Evolutionary conservation across 2,888 invertebrate species (phyloP), one percentile per base, ranked within the genome.

Genomic region (Thereva nobilitata): DNA sequence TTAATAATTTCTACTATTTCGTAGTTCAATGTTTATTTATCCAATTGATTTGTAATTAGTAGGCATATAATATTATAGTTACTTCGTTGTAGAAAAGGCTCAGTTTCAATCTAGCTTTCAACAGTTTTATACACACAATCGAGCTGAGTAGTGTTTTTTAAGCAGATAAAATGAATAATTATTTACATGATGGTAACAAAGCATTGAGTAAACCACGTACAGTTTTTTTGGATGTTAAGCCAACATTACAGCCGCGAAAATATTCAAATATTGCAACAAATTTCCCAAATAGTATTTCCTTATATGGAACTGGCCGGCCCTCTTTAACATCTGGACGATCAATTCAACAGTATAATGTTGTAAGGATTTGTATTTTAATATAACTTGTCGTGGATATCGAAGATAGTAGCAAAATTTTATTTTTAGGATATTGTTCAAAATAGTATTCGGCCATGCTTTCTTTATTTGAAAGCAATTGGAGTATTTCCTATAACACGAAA

Each of bases 401-500:
- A 34, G 5, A 35, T 52, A 10, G 7, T n/a, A 35, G 5, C 8
- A 8, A 34, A 56, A 44, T 34, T 52, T 3, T n/a, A 8, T 47
- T 59, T 59, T 3, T 50, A 81, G 80, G 82, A 80, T 61, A 74
- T 82, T 9, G 78, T 84, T 71, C 83, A 81, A 72, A 78, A 80
- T 34, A 77, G 77, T 7, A 75, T 85, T 68, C 82, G 80, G 35
- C 84, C 85, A 0, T 78, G 84, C 7, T 78, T 82, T 67, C 76
- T 76, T 70, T 76, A 84, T 50, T 72, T 84, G 57, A 82, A 86
- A 35, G 70, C 84, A 1, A 82, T 89, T 79, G 89, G 89, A 2
- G 84, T 86, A 0, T 81, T 88, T 61, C 89, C 89, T 0, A 78
- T 89, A 50, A 84, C 83, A 0, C 82, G 84, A 55, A 77, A 80